These are phyloP conservation scores for Pantala flavescens DNA, from an alignment of 1,140 invertebrate genomes.

Conservation along the genomic window DNA sequence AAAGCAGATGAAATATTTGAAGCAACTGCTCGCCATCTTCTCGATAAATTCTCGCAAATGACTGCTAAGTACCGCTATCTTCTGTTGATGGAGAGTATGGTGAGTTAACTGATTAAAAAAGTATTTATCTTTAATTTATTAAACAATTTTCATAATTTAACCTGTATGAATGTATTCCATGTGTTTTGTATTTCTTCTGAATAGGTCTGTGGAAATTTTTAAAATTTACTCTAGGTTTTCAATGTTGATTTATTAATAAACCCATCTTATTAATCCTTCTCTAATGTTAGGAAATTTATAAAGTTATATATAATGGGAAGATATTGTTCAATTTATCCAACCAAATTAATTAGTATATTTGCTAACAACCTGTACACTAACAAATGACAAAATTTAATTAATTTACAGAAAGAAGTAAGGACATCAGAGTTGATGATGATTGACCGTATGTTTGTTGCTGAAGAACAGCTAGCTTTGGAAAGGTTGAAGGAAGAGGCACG, in stretches of 20 bases:
- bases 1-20: constrained; percentile 71
- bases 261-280: not conserved
- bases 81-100: constrained; percentile 74
- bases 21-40: constrained; percentile 55
- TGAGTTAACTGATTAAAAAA: constrained; percentile 35
- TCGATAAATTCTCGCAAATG: constrained; percentile 63
- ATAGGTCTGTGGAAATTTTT: no score
- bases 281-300: no score
- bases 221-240: no score
- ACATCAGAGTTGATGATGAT: constrained; percentile 64
- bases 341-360: no score
- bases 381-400: no score
- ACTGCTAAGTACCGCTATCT: constrained; percentile 68
- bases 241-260: not conserved
- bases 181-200: constrained; percentile 14
- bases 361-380: no score
- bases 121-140: constrained; percentile 9
- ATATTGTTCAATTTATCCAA: no score
- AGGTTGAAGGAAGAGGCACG: constrained; percentile 34
- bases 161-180: not conserved
- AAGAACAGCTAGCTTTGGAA: constrained; percentile 49
- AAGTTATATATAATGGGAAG: no score
- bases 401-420: constrained; percentile 47
- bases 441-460: constrained; percentile 54
- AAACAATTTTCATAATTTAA: not conserved